Percentiles rank a stretch among this genome's conserved stretches.
Evolutionary conservation across 1,140 invertebrate species (phyloP).

Genomic region (Armadillidium nasatum): DNA sequence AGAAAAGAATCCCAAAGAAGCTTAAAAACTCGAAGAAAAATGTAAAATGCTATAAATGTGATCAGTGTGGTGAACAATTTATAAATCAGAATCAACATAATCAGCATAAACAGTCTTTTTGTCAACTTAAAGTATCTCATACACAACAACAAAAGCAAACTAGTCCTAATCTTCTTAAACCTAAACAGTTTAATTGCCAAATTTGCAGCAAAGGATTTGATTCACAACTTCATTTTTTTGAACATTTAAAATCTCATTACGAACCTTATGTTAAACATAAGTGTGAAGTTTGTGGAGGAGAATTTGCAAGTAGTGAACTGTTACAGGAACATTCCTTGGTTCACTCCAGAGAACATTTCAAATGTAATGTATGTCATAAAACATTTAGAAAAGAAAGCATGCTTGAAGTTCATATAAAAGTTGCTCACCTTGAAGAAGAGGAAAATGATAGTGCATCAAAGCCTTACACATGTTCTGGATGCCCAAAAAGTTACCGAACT

Average conservation of each 20-base stretch:
- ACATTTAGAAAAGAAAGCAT: conserved; percentile 61
- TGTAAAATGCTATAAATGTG: conserved; percentile 49
- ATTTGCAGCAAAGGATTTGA: conserved; percentile 60
- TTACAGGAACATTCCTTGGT: conserved; percentile 36
- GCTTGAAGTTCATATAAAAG: conserved; percentile 58
- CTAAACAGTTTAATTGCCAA: conserved; percentile 54
- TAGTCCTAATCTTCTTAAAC: conserved; percentile 29
- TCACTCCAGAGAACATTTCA: conserved; percentile 45
- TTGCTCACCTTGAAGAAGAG: conserved; percentile 44
- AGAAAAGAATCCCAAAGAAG: conserved; percentile 62
- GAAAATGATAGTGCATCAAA: conserved; percentile 29
- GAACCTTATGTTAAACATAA: conserved; percentile 51
- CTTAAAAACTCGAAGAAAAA: conserved; percentile 53
- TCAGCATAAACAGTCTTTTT: conserved; percentile 44
- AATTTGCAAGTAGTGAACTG: conserved; percentile 38
- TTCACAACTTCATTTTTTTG: conserved; percentile 70
- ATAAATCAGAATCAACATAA: conserved; percentile 45
- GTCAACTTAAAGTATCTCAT: no score
- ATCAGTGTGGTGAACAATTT: conserved; percentile 50
- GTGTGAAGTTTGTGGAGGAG: conserved; percentile 37
- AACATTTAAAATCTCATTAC: conserved; percentile 73
- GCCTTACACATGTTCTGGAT: conserved; percentile 21
- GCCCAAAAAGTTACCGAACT: conserved; percentile 25
- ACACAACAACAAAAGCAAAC: conserved; percentile 5
- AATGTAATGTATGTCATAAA: conserved; percentile 60